Conservation (phyloP, 2,113 vertebrate genomes). For the Addax nasomaculatus region DNA sequence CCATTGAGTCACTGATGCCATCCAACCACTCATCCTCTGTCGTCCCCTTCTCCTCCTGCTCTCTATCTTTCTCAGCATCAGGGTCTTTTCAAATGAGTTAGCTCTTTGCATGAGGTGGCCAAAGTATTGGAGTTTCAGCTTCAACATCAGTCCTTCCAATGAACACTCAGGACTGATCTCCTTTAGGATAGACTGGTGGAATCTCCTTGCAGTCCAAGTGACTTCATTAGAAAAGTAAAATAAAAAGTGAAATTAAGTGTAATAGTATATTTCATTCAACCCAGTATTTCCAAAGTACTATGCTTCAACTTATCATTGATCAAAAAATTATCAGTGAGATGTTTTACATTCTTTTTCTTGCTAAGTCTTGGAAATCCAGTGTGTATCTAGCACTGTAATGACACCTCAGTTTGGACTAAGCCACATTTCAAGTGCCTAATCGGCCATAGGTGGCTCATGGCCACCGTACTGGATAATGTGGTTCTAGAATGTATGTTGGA, state of each 20-base stretch:
- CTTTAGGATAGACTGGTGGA: neutral
- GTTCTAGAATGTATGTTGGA: neutral
- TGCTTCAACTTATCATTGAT: neutral
- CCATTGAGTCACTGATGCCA: neutral
- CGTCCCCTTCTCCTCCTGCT: neutral
- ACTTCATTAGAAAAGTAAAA: neutral
- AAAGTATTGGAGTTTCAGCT: neutral
- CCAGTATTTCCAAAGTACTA: neutral
- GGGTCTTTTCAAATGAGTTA: neutral
- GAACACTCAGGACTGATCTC: neutral
- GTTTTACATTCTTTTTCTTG: neutral
- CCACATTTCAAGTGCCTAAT: neutral
- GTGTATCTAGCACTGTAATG: neutral
- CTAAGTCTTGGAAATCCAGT: neutral
- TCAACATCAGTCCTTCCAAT: neutral
- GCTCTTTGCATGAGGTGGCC: fast-evolving
- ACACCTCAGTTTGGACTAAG: neutral
- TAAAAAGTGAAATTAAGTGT: neutral
- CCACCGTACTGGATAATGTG: fast-evolving
- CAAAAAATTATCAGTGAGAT: neutral
- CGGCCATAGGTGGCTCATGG: neutral
- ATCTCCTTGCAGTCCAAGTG: neutral
- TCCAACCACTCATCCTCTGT: neutral
- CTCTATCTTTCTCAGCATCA: neutral
- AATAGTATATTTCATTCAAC: neutral